Base-by-base conservation (phyloP, 2,797 vertebrate species). In the Gobionotothen gibberifrons region DNA sequence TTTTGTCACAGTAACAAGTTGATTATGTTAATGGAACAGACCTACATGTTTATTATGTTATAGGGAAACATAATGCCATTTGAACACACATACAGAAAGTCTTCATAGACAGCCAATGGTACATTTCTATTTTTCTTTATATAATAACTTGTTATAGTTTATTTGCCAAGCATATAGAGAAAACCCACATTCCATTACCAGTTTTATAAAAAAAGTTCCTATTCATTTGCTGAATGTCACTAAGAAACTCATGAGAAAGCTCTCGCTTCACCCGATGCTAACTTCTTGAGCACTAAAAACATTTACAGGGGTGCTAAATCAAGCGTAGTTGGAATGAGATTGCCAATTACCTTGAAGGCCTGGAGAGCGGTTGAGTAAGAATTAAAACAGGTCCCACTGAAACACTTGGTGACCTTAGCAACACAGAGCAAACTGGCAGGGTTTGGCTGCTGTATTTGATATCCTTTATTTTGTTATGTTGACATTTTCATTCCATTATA, bases 331-430 rank as follows among this genome's bases (percentile, higher is more conserved):
- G 78, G 89, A 90, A 85, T 69, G 69, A 91, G 89, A 93, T 89
- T 93, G 88, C 84, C 89, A 91, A 91, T 93, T 90, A 91, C 87
- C 85, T 86, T 78, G 85, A 82, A 89, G 84, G 83, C 87, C 77
- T 40, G 40, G 75, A 78, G 75, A 82, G 79, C 81, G 74, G 56
- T 53, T 52, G 74, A 82, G 75, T 84, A 75, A 60, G 69, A 87
- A 88, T 92, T 90, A 85, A 89, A 90, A 88, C 85, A 87, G 90
- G 87, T 82, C 81, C 84, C 85, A 82, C 56, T 51, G 77, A 87
- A 83, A 81, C 77, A 79, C 78, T 61, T 74, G 53, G 52, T 62
- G 65, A 81, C 85, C 86, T 84, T 85, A 43, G 53, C 80, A 76
- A 79, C 67, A 17, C 73, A 76, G 53, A 81, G 66, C 82, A 74